Base-by-base conservation (phyloP, 2,113 vertebrate genomes). In the Lagopus muta region DNA sequence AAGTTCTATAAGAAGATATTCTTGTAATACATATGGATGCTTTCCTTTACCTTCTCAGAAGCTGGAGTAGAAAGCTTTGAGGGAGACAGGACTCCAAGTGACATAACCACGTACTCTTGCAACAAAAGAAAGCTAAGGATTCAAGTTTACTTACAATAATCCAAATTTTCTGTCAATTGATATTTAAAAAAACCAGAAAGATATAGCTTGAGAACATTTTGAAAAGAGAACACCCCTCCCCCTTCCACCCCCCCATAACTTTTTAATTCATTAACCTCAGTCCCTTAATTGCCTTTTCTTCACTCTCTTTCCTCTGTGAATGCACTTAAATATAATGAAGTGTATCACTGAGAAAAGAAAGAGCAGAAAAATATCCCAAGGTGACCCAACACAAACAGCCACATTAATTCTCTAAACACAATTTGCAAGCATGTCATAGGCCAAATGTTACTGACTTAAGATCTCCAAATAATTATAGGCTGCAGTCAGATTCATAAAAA, bases 381-480 rank as follows among this genome's bases (percentile, higher is more conserved):
- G 73, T 96, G 92, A 92, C 61, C 47, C 48, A 11, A 10, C 73
- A 66, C 22, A 86, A 66, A 50, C 25, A 82, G 54, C n/a, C 79
- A 58, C 57, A 69, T 70, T 90, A 69, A 76, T 72, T 91, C 60
- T 61, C 45, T 82, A 82, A 91, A 69, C 12, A 67, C 12, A 55
- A 2, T 82, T 85, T 93, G 71, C 60, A 74, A 60, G 22, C 25
- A 30, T 48, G 58, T 82, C 62, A 47, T 54, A 82, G 62, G 81
- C 58, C 66, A 79, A 89, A 81, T 34, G 28, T 54, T 88, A 40
- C 62, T 91, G 84, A 79, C 84, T 70, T 66, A 55, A 73, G 36
- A 84, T 69, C 66, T 85, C 48, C 71, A 76, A 85, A 89, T 92
- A 95, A 85, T 91, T 82, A 70, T 6, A 66, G 50, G 13, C 60